A percentile compares a stretch with the other conserved stretches of the same genome.
Conservation (phyloP, 2,113 vertebrate genomes). For the Salvelinus fontinalis region DNA sequence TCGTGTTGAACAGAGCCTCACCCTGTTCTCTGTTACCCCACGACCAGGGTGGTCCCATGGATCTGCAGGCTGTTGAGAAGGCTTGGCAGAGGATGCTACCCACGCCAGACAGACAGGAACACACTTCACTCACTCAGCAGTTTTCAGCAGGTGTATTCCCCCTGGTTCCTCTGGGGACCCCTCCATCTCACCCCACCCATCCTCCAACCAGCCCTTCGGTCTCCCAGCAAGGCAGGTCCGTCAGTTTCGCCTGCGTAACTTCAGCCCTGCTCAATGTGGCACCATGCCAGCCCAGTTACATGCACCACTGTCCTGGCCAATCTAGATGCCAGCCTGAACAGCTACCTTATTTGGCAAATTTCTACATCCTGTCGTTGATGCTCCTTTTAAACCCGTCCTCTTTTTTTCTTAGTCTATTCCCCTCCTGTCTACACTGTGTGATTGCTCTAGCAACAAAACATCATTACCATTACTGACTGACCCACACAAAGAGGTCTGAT, state of each 20-base stretch:
- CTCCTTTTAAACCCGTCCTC: slow-evolving; percentile 14
- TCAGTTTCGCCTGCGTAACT: background rate
- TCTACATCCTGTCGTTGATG: slow-evolving; percentile 21
- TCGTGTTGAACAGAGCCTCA: slow-evolving; percentile 46
- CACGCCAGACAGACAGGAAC: slow-evolving; percentile 34
- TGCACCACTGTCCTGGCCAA: slow-evolving; percentile 5
- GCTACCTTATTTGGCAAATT: slow-evolving; percentile 22
- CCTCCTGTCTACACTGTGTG: slow-evolving; percentile 5
- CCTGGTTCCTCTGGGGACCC: background rate
- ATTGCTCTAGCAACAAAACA: slow-evolving; percentile 7
- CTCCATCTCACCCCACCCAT: background rate
- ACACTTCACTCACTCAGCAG: slow-evolving; percentile 56
- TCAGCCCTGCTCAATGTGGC: background rate
- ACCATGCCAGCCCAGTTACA: slow-evolving; percentile 15
- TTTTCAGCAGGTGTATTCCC: slow-evolving; percentile 62
- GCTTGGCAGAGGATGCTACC: slow-evolving; percentile 45
- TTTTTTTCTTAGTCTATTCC: background rate
- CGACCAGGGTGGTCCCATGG: background rate
- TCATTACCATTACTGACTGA: slow-evolving; percentile 10
- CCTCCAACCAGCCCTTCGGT: background rate
- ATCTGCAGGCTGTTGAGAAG: slow-evolving; percentile 26
- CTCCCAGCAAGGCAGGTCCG: slow-evolving; percentile 6
- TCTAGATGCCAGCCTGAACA: slow-evolving; percentile 16
- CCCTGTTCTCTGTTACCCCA: slow-evolving; percentile 45
- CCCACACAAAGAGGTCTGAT: slow-evolving; percentile 36